Evolutionary conservation across 2,888 invertebrate genomes (phyloP).

Genomic region (Spodoptera exigua): DNA sequence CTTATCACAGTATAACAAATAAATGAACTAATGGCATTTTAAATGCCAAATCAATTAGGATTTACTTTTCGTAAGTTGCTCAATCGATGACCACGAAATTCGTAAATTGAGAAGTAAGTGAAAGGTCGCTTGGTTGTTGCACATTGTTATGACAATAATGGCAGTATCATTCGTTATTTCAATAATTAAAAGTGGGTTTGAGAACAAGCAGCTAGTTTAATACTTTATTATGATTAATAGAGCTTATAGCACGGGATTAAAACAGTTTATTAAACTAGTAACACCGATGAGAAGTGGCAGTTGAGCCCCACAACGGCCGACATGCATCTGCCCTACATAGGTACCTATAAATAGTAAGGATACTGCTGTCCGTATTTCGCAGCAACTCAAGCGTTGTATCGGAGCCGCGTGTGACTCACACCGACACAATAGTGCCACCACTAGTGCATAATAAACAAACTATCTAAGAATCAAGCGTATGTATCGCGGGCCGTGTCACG

Average conservation of each 20-base stretch:
- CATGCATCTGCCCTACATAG: too few relatives aligned
- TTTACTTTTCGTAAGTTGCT: neutral
- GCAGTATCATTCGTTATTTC: conserved; percentile 6
- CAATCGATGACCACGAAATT: neutral
- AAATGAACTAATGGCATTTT: neutral
- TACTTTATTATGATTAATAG: too few relatives aligned
- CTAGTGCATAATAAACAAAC: conserved; percentile 35
- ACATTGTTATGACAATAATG: conserved; percentile 2
- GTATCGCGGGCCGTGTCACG: conserved; percentile 11
- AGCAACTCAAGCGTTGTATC: conserved; percentile 5
- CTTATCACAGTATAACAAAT: too few relatives aligned
- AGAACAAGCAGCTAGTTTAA: too few relatives aligned
- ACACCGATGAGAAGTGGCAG: too few relatives aligned
- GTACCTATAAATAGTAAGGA: too few relatives aligned
- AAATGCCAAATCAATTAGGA: neutral
- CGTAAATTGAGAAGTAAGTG: conserved; percentile 15
- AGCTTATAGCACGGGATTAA: too few relatives aligned
- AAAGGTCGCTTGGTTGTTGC: conserved; percentile 22
- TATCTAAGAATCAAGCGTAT: conserved; percentile 19
- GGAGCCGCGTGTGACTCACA: conserved; percentile 22
- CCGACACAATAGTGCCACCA: conserved; percentile 1
- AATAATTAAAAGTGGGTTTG: neutral
- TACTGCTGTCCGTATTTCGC: neutral
- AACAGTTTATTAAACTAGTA: too few relatives aligned
- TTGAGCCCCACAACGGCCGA: too few relatives aligned